Evolutionary conservation across 2,888 invertebrate species (phyloP).

Genomic region (Chymomyza amoena): DNA sequence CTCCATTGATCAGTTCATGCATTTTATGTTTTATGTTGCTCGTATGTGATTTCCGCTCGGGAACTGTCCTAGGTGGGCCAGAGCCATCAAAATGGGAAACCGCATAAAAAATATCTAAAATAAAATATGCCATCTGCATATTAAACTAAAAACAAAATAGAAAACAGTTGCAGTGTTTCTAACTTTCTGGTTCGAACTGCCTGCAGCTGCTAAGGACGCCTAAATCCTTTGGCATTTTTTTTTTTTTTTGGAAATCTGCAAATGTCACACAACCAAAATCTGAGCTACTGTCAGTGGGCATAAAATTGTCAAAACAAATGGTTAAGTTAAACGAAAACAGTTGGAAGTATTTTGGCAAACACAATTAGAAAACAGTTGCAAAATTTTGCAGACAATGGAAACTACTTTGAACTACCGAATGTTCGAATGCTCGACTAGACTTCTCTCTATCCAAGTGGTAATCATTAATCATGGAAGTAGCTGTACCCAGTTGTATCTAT

Average conservation of each 20-base stretch:
- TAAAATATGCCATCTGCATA: conserved; percentile 62
- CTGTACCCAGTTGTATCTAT: neutral
- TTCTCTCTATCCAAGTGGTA: conserved; percentile 21
- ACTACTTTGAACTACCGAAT: conserved; percentile 26
- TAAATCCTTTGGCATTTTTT: neutral
- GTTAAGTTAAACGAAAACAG: conserved; percentile 18
- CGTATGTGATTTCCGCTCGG: conserved; percentile 67
- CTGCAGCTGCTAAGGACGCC: neutral
- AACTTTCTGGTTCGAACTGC: conserved; percentile 13
- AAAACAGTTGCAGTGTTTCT: conserved; percentile 8
- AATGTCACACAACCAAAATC: conserved; percentile 47
- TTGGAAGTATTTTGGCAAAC: conserved; percentile 5
- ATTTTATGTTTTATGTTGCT: conserved; percentile 70
- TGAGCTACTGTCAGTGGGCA: conserved; percentile 36
- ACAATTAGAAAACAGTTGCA: conserved; percentile 73
- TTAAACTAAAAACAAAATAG: conserved; percentile 59
- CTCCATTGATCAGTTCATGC: conserved; percentile 60
- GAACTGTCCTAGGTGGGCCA: conserved; percentile 68
- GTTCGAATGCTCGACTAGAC: neutral
- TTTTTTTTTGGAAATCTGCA: conserved; percentile 25
- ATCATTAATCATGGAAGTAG: conserved; percentile 62
- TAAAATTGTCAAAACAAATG: conserved; percentile 50
- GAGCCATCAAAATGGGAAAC: conserved; percentile 45
- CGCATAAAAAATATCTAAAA: neutral
- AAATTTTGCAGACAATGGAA: conserved; percentile 39